Evolutionary conservation across 2,113 vertebrate species (phyloP), one percentile per base, ranked within the genome.

Genomic region (Tachuris rubrigastra): DNA sequence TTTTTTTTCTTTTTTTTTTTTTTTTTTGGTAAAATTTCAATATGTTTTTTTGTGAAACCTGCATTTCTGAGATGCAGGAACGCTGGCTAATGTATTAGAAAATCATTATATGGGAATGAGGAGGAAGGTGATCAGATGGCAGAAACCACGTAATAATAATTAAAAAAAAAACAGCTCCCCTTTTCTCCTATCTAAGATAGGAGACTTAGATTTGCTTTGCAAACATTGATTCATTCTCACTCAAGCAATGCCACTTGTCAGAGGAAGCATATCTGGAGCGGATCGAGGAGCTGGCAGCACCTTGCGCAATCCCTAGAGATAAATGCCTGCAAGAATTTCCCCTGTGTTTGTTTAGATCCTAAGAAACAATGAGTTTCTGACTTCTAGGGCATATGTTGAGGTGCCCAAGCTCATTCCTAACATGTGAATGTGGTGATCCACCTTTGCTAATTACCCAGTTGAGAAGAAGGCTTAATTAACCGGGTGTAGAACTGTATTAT

Each of bases 351-450:
- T 90, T 41, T n/a, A 87, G 60, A 69, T 66, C 53, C 33, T 73
- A 46, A 78, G 1, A 5, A 94, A 9, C 21, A 60, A 85, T 56
- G 84, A 79, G 94, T 95, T 89, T 93, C 89, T 95, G 81, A 63
- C 95, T 96, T 95, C 87, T 76, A 96, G 89, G 80, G 91, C 60
- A 90, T 23, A 65, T 59, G 35, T 69, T 81, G 80, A 82, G 44
- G 47, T 87, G 86, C 73, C 69, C 73, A 49, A 81, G 31, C 76
- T 93, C 91, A 91, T 97, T 96, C 95, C 80, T 89, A 60, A 49
- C n/a, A 63, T 85, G 47, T 92, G 93, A 85, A 18, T 90, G 49
- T 63, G 69, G 35, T 78, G 94, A 95, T 90, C 60, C 84, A 75
- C 89, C 92, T 96, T 72, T 87, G 52, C 37, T 91, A 92, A 95